Conservation (phyloP, 2,113 vertebrate species). For the Pyxicephalus adspersus region DNA sequence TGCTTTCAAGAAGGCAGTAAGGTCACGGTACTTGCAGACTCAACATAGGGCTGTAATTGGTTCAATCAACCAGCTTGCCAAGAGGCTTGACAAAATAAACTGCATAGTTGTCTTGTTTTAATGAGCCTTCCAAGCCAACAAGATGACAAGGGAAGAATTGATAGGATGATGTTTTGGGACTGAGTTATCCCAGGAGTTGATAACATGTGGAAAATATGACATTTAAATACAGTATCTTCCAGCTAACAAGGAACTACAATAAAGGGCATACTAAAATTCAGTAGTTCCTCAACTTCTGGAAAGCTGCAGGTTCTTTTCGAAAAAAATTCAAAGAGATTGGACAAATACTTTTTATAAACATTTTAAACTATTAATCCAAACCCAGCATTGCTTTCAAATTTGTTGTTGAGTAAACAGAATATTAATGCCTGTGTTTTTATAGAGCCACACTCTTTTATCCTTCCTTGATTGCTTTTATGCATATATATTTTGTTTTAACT, state of each 20-base stretch:
- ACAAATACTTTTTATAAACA: slow-evolving; percentile 21
- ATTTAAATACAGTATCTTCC: neutral
- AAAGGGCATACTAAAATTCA: too few relatives aligned
- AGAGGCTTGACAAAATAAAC: slow-evolving; percentile 17
- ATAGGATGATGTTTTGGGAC: neutral
- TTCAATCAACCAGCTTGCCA: slow-evolving; percentile 29
- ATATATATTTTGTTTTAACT: slow-evolving; percentile 23
- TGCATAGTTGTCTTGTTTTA: slow-evolving; percentile 14
- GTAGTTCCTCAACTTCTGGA: too few relatives aligned
- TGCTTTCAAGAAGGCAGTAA: neutral
- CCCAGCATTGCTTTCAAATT: slow-evolving; percentile 19
- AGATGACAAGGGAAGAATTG: slow-evolving; percentile 21
- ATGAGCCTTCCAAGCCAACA: slow-evolving; percentile 29
- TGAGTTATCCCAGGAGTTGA: neutral
- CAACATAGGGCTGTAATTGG: slow-evolving; percentile 21
- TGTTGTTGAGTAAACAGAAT: slow-evolving; percentile 4
- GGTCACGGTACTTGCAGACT: slow-evolving; percentile 15
- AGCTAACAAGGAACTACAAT: too few relatives aligned
- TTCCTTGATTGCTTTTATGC: slow-evolving; percentile 40
- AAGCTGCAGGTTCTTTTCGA: too few relatives aligned
- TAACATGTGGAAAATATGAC: slow-evolving; percentile 13
- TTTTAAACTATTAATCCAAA: slow-evolving; percentile 42
- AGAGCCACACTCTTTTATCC: neutral
- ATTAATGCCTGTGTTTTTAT: neutral
- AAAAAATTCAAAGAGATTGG: neutral